A percentile compares a stretch with the other conserved stretches of the same genome.
These are phyloP conservation scores for Pseudochaenichthys georgianus DNA, from an alignment of 2,797 vertebrate species.

Conservation along the genomic window DNA sequence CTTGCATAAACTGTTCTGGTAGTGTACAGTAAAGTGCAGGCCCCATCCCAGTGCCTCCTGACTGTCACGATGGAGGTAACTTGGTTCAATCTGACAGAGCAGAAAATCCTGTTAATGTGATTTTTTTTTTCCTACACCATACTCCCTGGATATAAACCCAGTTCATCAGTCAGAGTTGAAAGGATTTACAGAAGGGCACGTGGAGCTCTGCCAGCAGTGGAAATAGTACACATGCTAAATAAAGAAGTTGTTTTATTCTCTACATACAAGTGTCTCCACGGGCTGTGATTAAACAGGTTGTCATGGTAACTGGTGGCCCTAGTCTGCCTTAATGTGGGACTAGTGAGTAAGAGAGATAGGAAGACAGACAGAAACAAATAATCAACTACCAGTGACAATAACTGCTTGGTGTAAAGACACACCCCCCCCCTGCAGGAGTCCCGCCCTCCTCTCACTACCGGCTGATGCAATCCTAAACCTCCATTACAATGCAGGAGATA, in stretches of 20 bases:
- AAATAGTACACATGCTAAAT: constrained; percentile 2
- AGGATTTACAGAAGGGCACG: constrained; percentile 22
- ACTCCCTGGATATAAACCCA: constrained; percentile 44
- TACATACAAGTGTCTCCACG: not conserved
- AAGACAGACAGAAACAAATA: not conserved
- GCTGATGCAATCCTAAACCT: constrained; percentile 83
- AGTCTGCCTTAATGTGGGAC: not conserved
- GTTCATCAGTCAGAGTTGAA: constrained; percentile 26
- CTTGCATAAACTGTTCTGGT: constrained; percentile 36
- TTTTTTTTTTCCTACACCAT: constrained; percentile 13
- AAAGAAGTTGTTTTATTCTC: constrained; percentile 6
- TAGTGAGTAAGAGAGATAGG: constrained; percentile 25
- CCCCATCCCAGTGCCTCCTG: constrained; percentile 16
- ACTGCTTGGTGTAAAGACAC: constrained; percentile 11
- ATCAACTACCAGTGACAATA: constrained; percentile 26
- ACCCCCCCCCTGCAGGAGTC: not conserved
- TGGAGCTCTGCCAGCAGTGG: constrained; percentile 12
- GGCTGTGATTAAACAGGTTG: constrained; percentile 11
- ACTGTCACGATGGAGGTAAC: constrained; percentile 36
- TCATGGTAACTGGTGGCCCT: not conserved
- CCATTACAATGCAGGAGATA: constrained; percentile 72
- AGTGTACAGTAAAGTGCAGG: not conserved
- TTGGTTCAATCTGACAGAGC: constrained; percentile 50
- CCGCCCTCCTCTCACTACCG: constrained; percentile 44
- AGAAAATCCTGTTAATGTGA: constrained; percentile 64